phyloP scores from a whole-genome alignment of 2,113 vertebrate species.

The Aramus guarauna region DNA sequence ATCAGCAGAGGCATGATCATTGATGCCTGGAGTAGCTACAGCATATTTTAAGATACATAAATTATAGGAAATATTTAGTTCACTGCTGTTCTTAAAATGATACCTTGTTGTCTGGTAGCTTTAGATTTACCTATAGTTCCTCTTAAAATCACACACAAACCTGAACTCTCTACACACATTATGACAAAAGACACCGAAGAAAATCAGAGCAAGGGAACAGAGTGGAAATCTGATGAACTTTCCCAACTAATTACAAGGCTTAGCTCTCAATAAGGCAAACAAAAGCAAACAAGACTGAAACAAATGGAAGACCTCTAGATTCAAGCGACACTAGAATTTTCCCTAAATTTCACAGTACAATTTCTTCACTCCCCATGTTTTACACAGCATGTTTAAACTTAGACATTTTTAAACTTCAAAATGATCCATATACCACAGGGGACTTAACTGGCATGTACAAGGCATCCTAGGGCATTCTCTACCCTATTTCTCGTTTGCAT shows the following conservation, averaged over 20 bases:
- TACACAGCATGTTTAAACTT: not conserved
- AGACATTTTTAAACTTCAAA: not conserved
- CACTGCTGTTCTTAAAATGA: not conserved
- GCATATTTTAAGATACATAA: not conserved
- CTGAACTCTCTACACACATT: not conserved
- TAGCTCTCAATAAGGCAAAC: not conserved
- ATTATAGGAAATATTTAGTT: not conserved
- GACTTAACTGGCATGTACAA: not conserved
- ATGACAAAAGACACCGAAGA: not conserved
- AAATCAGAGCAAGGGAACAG: not conserved
- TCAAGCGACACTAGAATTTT: not conserved
- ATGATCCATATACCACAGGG: not conserved
- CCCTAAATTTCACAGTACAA: not conserved
- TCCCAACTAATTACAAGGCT: not conserved
- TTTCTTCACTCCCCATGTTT: not conserved
- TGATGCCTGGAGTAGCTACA: not conserved
- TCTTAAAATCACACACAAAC: conserved; percentile 11
- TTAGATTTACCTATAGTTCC: not conserved
- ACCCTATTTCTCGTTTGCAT: not conserved
- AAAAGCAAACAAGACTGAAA: not conserved
- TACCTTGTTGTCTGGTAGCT: not conserved
- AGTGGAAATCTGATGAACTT: conserved; percentile 9
- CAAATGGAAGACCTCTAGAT: not conserved
- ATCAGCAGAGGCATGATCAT: not conserved
- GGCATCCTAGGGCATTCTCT: not conserved